These are phyloP conservation scores for Antitype chi DNA, from an alignment of 2,888 invertebrate genomes.

Conservation along the genomic window DNA sequence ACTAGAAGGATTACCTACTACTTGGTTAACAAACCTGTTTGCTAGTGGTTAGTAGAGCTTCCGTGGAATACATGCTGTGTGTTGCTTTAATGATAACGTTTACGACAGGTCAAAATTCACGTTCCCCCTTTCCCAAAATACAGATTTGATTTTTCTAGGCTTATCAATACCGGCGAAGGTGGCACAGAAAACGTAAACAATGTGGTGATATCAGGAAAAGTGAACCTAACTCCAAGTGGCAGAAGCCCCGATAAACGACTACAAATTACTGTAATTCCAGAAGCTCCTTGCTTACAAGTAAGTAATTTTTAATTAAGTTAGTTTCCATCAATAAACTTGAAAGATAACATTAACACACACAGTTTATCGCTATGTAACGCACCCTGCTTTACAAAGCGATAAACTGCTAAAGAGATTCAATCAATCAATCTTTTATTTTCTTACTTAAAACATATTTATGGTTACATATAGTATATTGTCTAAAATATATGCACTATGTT, in stretches of 20 bases:
- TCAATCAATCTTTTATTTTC: no score
- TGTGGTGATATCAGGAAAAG: constrained; percentile 91
- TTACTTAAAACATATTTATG: no score
- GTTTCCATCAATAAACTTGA: not conserved
- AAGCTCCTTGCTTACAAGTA: constrained; percentile 96
- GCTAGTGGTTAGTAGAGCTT: not conserved
- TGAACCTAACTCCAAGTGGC: constrained; percentile 87
- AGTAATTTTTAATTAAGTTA: constrained; percentile 25
- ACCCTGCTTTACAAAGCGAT: not conserved
- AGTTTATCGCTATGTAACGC: no score
- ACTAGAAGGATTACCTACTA: not conserved
- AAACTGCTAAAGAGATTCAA: not conserved
- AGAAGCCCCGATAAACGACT: constrained; percentile 93
- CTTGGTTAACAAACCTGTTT: not conserved
- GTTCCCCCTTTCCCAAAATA: not conserved
- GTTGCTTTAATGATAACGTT: not conserved
- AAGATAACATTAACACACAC: not conserved
- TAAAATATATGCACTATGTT: no score
- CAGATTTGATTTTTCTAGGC: constrained; percentile 65
- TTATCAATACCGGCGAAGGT: constrained; percentile 82
- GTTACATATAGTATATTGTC: no score
- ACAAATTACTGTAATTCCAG: constrained; percentile 93
- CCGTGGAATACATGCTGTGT: not conserved
- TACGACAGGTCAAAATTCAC: not conserved
- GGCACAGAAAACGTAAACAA: constrained; percentile 81